A percentile compares a stretch with the other conserved stretches of the same genome.
These are phyloP conservation scores for Drosophila oshimai DNA, from an alignment of 1,140 invertebrate species.

Conservation along the genomic window DNA sequence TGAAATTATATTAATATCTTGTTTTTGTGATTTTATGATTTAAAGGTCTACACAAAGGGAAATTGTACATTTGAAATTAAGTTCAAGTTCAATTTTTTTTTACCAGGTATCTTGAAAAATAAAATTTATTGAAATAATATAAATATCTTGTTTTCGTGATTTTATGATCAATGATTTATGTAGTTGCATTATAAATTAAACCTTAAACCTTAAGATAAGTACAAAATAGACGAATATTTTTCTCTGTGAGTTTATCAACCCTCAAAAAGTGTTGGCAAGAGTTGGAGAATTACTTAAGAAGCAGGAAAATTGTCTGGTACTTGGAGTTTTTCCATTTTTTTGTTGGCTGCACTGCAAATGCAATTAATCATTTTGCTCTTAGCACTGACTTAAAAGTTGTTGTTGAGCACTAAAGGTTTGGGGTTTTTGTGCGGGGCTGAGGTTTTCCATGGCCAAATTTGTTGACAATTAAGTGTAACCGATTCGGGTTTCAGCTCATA, in stretches of 20 bases:
- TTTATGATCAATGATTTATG: too few relatives aligned
- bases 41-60: too few relatives aligned
- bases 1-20: too few relatives aligned
- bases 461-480: constrained; percentile 53
- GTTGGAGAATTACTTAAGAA: constrained; percentile 22
- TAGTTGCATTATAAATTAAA: too few relatives aligned
- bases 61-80: too few relatives aligned
- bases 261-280: not conserved
- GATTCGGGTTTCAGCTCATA: constrained; percentile 5
- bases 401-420: not conserved
- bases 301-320: constrained; percentile 20
- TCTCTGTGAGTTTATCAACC: constrained; percentile 5
- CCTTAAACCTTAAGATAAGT: not conserved
- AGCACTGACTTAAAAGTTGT: constrained; percentile 24
- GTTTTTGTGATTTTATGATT: too few relatives aligned
- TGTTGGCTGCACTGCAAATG: constrained; percentile 26
- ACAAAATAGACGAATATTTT: not conserved
- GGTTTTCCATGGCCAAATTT: constrained; percentile 21
- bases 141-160: too few relatives aligned
- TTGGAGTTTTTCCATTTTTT: not conserved
- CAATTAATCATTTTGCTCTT: constrained; percentile 73
- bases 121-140: too few relatives aligned
- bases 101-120: too few relatives aligned
- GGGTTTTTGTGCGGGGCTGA: not conserved
- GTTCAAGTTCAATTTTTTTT: too few relatives aligned